phyloP scores from a whole-genome alignment of 2,888 invertebrate species.

The Drosophila colorata region DNA sequence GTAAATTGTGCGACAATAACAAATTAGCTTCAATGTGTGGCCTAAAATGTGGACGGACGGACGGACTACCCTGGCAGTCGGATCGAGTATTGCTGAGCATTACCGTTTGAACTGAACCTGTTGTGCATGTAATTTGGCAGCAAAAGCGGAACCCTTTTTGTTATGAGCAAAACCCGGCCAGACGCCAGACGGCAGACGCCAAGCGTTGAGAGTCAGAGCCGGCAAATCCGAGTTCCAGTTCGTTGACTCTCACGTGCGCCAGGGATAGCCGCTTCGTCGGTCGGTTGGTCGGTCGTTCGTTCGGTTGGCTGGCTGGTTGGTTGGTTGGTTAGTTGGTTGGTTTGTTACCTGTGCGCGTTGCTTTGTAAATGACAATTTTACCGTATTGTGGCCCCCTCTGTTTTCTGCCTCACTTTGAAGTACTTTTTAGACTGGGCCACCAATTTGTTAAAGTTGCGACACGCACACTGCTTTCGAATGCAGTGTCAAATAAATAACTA shows the following conservation, averaged over 20 bases:
- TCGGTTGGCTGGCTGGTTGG: constrained; percentile 15
- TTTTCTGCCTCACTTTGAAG: constrained; percentile 53
- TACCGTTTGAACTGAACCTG: constrained; percentile 71
- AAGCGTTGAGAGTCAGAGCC: constrained; percentile 51
- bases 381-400: constrained; percentile 60
- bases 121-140: constrained; percentile 74
- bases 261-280: constrained; percentile 27
- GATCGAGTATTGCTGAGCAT: constrained; percentile 26
- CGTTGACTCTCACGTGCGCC: constrained; percentile 77
- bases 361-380: constrained; percentile 75
- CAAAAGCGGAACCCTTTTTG: constrained; percentile 67
- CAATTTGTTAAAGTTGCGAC: constrained; percentile 63
- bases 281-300: constrained; percentile 5
- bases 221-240: constrained; percentile 70
- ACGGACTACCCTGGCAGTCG: neutral
- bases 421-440: constrained; percentile 57
- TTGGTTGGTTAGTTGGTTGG: constrained; percentile 20
- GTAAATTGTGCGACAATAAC: constrained; percentile 79
- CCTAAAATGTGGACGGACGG: constrained; percentile 16
- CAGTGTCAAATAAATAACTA: neutral
- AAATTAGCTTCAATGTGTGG: constrained; percentile 71
- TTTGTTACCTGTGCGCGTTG: constrained; percentile 55
- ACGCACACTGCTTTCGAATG: constrained; percentile 44
- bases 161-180: constrained; percentile 12
- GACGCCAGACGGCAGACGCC: constrained; percentile 21